A percentile compares a stretch with the other conserved stretches of the same genome.
phyloP scores from a whole-genome alignment of 2,888 invertebrate genomes.

The Noctua janthe region DNA sequence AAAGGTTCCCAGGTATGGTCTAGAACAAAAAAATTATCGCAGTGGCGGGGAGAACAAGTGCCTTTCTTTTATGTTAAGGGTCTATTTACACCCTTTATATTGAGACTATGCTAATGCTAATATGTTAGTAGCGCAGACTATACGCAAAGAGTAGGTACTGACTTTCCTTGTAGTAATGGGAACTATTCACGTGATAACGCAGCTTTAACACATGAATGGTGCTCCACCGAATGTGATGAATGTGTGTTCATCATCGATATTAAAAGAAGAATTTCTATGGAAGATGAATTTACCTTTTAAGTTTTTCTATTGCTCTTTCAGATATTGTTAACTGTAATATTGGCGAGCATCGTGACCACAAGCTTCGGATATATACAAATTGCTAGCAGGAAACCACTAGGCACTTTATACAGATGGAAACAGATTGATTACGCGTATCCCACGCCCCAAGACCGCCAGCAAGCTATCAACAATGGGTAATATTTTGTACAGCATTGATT shows the following conservation, averaged over 20 bases:
- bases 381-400: constrained; percentile 74
- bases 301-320: constrained; percentile 44
- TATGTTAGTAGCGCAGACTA: neutral
- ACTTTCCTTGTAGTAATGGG: neutral
- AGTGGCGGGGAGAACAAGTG: too few relatives aligned
- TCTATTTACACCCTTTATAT: neutral
- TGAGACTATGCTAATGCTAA: neutral
- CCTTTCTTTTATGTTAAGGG: too few relatives aligned
- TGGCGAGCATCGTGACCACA: constrained; percentile 60
- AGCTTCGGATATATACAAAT: constrained; percentile 60
- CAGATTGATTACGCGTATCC: constrained; percentile 84
- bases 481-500: neutral
- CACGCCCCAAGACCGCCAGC: constrained; percentile 70
- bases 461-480: constrained; percentile 80
- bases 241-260: neutral
- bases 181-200: neutral
- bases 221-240: neutral
- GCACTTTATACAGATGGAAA: constrained; percentile 86
- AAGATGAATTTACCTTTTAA: neutral
- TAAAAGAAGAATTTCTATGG: neutral
- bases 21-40: too few relatives aligned
- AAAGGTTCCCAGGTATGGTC: too few relatives aligned
- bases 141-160: constrained; percentile 4
- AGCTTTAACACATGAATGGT: neutral
- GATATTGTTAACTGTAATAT: constrained; percentile 50